Evolutionary conservation across 2,888 invertebrate species (phyloP), one percentile per base, ranked within the genome.

Genomic region (Bhutanitis thaidina): DNA sequence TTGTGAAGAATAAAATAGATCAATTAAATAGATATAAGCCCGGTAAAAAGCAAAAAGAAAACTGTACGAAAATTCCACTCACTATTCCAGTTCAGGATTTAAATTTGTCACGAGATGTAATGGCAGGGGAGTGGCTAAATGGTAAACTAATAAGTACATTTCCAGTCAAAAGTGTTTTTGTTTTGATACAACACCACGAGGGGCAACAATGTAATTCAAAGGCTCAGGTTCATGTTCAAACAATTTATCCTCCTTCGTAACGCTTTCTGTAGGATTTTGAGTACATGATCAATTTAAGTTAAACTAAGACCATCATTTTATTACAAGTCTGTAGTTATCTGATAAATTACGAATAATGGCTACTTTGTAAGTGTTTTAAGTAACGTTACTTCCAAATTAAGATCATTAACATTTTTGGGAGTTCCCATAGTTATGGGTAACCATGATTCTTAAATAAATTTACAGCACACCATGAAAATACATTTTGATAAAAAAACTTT

Each of bases 211-310:
- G 7, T 7, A 48, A 48, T 15, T 15, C 40, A 25, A 27, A 48
- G 1, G 39, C 47, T 1, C 39, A 35, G 34, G 47, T 48, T 15
- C 47, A 48, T 10, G 40, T 48, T n/a, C 47, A 48, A 35, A 49
- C 49, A 1, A 49, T 52, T 30, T 47, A 54, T 9, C 39, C 39
- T 12, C 25, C 25, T 39, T 10, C 20, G 2, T 20, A 20, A 30
- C n/a, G n/a, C n/a, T n/a, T n/a, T n/a, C n/a, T n/a, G n/a, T n/a
- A n/a, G n/a, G n/a, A n/a, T n/a, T n/a, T n/a, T n/a, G n/a, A n/a
- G n/a, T n/a, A n/a, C n/a, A n/a, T n/a, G n/a, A n/a, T n/a, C n/a
- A n/a, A n/a, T n/a, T n/a, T n/a, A n/a, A n/a, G n/a, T n/a, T n/a
- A n/a, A n/a, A n/a, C n/a, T n/a, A n/a, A n/a, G n/a, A n/a, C n/a